Evolutionary conservation across 2,113 vertebrate genomes (phyloP), one percentile per base, ranked within the genome.

Genomic region (Coregonus clupeaformis): DNA sequence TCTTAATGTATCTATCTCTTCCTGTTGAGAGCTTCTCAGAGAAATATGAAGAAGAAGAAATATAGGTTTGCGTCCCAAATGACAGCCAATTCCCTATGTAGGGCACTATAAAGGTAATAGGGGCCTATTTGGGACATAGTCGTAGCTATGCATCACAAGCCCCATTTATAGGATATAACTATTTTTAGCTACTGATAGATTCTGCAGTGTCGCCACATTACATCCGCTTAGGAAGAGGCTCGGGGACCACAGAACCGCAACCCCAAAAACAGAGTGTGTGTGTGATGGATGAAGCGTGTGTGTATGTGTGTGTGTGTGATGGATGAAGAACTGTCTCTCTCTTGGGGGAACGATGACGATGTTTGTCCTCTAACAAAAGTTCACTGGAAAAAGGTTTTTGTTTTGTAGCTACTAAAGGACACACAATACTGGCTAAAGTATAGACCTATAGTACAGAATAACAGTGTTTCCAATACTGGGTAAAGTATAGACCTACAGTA

Each of bases 171-270:
- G 79, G 49, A 81, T 70, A 72, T 18, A 72, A 80, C 88, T 93
- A 92, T 92, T 91, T 92, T 88, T 93, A 92, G 88, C 69, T 29
- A 18, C 14, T 4, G 57, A 55, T 36, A 75, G 71, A 80, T 81
- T 91, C 87, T 91, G 89, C 89, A 86, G 87, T 81, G 73, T 86
- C 13, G 70, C 86, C 82, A 82, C 74, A 82, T 78, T 73, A 77
- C 69, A 82, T 80, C 83, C 4, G 72, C 69, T 55, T 84, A 77
- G 63, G 87, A 79, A 74, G 22, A 84, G 16, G 80, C 83, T 89
- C 77, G 62, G 85, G 77, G 81, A 80, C 76, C 63, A 32, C n/a
- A 84, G 42, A 9, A 29, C 86, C 79, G 80, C 79, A 83, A 78
- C 78, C 82, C 82, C 79, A 72, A 75, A 80, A 86, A 76, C 76